A percentile compares a stretch with the other conserved stretches of the same genome.
These are phyloP conservation scores for Meloidogyne exigua DNA, from an alignment of 1,140 invertebrate genomes.

Conservation along the genomic window DNA sequence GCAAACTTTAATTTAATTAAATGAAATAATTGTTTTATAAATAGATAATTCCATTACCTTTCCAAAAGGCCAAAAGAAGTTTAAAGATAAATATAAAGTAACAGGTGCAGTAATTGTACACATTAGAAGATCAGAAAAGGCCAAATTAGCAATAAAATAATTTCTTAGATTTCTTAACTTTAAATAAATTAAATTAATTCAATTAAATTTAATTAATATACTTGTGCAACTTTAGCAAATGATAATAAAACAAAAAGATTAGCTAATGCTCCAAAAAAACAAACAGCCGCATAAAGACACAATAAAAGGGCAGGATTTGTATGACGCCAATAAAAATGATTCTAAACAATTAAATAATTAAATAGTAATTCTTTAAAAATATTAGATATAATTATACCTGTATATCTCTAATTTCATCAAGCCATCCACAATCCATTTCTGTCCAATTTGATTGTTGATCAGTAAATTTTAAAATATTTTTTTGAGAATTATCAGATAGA, in stretches of 20 bases:
- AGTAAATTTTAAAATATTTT: not conserved
- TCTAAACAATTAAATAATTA: slow-evolving; percentile 45
- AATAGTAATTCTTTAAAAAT: not conserved
- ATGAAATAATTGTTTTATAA: too few species aligned
- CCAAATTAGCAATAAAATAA: slow-evolving; percentile 63
- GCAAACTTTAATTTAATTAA: not conserved
- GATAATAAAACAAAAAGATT: slow-evolving; percentile 56
- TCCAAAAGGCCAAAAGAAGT: slow-evolving; percentile 64
- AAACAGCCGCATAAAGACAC: slow-evolving; percentile 54
- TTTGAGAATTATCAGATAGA: not conserved
- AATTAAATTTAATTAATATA: not conserved
- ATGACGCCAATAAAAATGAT: slow-evolving; percentile 58
- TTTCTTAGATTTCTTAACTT: slow-evolving; percentile 60
- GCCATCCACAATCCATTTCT: slow-evolving; percentile 38
- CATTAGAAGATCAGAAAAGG: slow-evolving; percentile 59
- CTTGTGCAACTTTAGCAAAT: slow-evolving; percentile 21
- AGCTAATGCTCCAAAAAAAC: slow-evolving; percentile 56
- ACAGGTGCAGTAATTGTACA: slow-evolving; percentile 59
- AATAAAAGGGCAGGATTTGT: slow-evolving; percentile 53
- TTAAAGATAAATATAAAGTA: slow-evolving; percentile 58
- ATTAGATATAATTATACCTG: slow-evolving; percentile 10
- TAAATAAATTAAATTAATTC: not conserved
- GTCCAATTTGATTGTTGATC: slow-evolving; percentile 37
- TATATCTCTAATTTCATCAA: slow-evolving; percentile 39
- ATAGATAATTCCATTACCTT: too few species aligned